Percentiles rank a stretch among this genome's conserved stretches.
Evolutionary conservation across 1,140 invertebrate genomes (phyloP).

Genomic region (Hycleus cichorii): DNA sequence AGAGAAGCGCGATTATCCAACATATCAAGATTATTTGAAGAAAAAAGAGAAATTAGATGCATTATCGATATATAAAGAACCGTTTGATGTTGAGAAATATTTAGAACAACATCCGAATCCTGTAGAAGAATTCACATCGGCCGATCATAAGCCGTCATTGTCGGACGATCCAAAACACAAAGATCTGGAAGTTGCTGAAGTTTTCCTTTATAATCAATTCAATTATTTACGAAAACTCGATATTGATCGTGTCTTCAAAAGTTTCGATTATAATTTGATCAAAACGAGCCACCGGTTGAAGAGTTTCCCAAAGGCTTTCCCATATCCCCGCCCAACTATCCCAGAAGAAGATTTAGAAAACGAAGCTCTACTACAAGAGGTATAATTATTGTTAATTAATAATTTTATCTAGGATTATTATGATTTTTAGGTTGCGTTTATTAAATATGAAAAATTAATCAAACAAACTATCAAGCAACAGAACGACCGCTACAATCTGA

Average conservation of each 20-base stretch:
- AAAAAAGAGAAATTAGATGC: slow-evolving; percentile 1
- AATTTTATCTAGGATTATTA: neutral
- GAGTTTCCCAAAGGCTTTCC: slow-evolving; percentile 25
- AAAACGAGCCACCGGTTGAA: slow-evolving; percentile 23
- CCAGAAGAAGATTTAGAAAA: slow-evolving; percentile 34
- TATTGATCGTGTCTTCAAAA: slow-evolving; percentile 34
- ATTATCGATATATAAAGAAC: neutral
- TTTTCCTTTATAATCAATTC: slow-evolving; percentile 39
- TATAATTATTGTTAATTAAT: slow-evolving; percentile 9
- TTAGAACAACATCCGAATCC: slow-evolving; percentile 47
- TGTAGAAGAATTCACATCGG: slow-evolving; percentile 40
- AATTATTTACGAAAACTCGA: slow-evolving; percentile 17
- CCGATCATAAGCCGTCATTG: slow-evolving; percentile 28
- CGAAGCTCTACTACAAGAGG: slow-evolving; percentile 41
- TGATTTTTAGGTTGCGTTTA: slow-evolving; percentile 43
- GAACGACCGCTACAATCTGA: slow-evolving; percentile 20
- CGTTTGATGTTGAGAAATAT: neutral
- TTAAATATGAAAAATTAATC: slow-evolving; percentile 44
- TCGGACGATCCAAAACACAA: neutral
- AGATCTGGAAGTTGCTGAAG: slow-evolving; percentile 30
- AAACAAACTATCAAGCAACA: slow-evolving; percentile 35
- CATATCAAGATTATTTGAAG: slow-evolving; percentile 44
- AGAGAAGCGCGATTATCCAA: slow-evolving; percentile 47
- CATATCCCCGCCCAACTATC: slow-evolving; percentile 20
- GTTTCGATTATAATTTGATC: slow-evolving; percentile 22